A percentile compares a stretch with the other conserved stretches of the same genome.
Evolutionary conservation across 2,888 invertebrate species (phyloP).

Genomic region (Cacoxenus indagator): DNA sequence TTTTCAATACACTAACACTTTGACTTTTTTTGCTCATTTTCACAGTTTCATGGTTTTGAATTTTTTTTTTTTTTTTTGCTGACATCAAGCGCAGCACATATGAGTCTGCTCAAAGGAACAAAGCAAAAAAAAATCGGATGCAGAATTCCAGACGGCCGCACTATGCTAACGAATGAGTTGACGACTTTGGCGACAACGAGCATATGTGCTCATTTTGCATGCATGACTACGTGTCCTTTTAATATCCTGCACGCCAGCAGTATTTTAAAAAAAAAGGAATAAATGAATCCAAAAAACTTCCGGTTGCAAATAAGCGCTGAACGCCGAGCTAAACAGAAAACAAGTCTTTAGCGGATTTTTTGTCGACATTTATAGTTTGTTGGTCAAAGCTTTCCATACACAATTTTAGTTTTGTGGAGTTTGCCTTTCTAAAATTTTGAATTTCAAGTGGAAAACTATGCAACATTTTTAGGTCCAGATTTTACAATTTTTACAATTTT

Average conservation of each 20-base stretch:
- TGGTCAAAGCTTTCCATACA: neutral
- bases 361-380: neutral
- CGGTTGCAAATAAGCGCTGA: neutral
- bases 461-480: too few species aligned
- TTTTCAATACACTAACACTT: too few species aligned
- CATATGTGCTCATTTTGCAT: conserved; percentile 53
- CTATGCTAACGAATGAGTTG: neutral
- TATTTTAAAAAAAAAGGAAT: neutral
- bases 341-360: neutral
- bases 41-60: conserved; percentile 14
- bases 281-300: neutral
- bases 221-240: conserved; percentile 60
- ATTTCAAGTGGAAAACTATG: neutral
- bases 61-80: conserved; percentile 14
- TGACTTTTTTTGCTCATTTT: conserved; percentile 7
- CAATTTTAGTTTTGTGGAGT: neutral
- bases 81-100: conserved; percentile 1
- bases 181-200: conserved; percentile 35
- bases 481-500: too few species aligned
- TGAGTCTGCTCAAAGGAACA: too few species aligned
- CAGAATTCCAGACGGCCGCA: neutral
- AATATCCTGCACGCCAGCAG: conserved; percentile 51
- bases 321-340: neutral
- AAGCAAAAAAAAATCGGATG: neutral
- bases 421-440: neutral